These are phyloP conservation scores for Coecobrya sp. DNA, from an alignment of 2,888 invertebrate genomes.

Conservation along the genomic window DNA sequence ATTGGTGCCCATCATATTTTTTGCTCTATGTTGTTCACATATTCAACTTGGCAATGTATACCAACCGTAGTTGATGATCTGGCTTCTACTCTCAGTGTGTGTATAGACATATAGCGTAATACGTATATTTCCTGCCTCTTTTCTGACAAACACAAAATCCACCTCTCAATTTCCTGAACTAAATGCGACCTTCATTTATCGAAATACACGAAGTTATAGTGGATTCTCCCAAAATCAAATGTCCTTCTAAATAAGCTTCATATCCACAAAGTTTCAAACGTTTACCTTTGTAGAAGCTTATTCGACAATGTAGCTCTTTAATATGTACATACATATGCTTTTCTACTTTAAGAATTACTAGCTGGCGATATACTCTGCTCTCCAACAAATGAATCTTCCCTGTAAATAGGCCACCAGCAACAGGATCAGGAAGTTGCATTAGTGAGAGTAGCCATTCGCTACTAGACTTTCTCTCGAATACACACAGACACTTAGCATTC, in stretches of 20 bases:
- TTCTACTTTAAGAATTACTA: neutral
- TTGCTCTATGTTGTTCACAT: neutral
- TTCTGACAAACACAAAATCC: slow-evolving; percentile 31
- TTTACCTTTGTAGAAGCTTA: neutral
- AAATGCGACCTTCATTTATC: slow-evolving; percentile 47
- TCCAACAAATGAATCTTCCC: slow-evolving; percentile 34
- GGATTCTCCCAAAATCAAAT: neutral
- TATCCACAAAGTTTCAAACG: neutral
- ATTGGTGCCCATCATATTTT: neutral
- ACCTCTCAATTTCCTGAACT: slow-evolving; percentile 60
- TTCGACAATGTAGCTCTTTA: neutral
- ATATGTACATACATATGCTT: neutral
- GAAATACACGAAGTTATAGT: neutral
- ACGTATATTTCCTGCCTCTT: neutral
- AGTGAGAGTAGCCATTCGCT: slow-evolving; percentile 18
- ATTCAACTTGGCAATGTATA: neutral
- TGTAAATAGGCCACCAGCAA: slow-evolving; percentile 55
- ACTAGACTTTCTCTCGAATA: neutral
- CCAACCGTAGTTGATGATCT: neutral
- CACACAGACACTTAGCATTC: slow-evolving; percentile 25
- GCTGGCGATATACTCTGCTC: neutral
- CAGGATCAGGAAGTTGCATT: slow-evolving; percentile 63
- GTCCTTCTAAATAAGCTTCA: neutral
- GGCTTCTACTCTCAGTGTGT: neutral
- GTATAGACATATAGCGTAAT: neutral